A percentile compares a stretch with the other conserved stretches of the same genome.
Conservation (phyloP, 1,140 invertebrate genomes). For the Drosophila mojavensis region DNA sequence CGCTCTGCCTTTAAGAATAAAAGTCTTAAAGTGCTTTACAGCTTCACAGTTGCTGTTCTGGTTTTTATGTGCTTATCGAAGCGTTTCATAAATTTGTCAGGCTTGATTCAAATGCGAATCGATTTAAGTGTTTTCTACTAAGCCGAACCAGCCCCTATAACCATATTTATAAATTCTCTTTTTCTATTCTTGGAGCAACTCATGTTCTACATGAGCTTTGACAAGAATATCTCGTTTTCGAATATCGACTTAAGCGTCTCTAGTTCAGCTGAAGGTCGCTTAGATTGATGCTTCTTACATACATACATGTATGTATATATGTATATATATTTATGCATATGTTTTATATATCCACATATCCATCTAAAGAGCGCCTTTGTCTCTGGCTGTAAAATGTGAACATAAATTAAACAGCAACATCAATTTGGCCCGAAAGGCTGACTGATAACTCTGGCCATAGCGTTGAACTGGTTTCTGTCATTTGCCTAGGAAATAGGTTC, state of each 20-base stretch:
- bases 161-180: too few relatives aligned
- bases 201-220: constrained; percentile 29
- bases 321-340: not conserved
- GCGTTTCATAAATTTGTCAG: constrained; percentile 9
- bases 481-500: constrained; percentile 38
- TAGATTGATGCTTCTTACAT: constrained; percentile 9
- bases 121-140: constrained; percentile 15
- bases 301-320: not conserved
- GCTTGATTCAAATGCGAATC: not conserved
- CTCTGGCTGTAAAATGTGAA: constrained; percentile 46
- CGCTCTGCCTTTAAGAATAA: not conserved
- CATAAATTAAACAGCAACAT: constrained; percentile 59
- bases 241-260: constrained; percentile 12
- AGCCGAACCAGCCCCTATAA: constrained; percentile 4
- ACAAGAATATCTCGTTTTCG: constrained; percentile 46
- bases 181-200: not conserved
- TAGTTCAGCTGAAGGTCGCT: constrained; percentile 50
- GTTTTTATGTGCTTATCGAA: constrained; percentile 1
- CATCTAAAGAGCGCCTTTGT: constrained; percentile 38
- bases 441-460: constrained; percentile 51
- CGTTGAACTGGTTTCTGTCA: constrained; percentile 60
- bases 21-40: constrained; percentile 24
- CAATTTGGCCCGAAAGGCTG: constrained; percentile 46
- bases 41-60: constrained; percentile 1
- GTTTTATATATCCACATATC: constrained; percentile 8